Evolutionary conservation across 2,113 vertebrate genomes (phyloP).

Genomic region (Bagarius yarrelli): DNA sequence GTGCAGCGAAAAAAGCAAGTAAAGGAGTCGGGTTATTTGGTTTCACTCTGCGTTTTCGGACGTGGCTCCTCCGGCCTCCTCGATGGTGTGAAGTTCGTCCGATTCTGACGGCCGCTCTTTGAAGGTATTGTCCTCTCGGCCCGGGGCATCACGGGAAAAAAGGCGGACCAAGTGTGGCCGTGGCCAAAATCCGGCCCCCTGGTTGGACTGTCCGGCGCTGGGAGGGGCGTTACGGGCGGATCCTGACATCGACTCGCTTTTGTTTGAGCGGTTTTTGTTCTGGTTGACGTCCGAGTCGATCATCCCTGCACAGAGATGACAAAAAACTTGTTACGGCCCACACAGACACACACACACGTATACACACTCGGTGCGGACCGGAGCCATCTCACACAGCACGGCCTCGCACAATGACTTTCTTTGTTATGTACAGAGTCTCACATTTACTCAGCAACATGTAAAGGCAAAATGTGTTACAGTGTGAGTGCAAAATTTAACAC

Average conservation of each 20-base stretch:
- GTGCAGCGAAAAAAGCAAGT: background rate
- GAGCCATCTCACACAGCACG: slow-evolving; percentile 78
- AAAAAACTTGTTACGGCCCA: slow-evolving; percentile 66
- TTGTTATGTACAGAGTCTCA: slow-evolving; percentile 54
- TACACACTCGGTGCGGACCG: slow-evolving; percentile 60
- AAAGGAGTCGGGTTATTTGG: slow-evolving; percentile 51
- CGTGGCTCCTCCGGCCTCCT: slow-evolving; percentile 79
- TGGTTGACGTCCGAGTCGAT: slow-evolving; percentile 88
- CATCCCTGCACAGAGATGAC: slow-evolving; percentile 87
- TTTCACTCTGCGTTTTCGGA: slow-evolving; percentile 86
- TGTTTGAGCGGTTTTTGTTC: slow-evolving; percentile 92
- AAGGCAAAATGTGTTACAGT: slow-evolving; percentile 9
- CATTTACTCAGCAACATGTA: slow-evolving; percentile 34
- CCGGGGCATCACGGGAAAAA: slow-evolving; percentile 99
- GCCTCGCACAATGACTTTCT: slow-evolving; percentile 76
- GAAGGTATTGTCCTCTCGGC: slow-evolving; percentile 99
- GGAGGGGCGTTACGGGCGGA: slow-evolving; percentile 82
- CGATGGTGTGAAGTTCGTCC: slow-evolving; percentile 97
- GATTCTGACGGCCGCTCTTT: slow-evolving; percentile 98
- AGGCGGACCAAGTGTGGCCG: slow-evolving; percentile 99
- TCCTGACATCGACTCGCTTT: slow-evolving; percentile 91
- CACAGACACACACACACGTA: slow-evolving; percentile 17
- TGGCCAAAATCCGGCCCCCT: slow-evolving; percentile 77
- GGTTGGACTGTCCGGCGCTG: slow-evolving; percentile 79
- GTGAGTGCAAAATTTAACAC: background rate